Evolutionary conservation across 2,888 invertebrate species (phyloP), one percentile per base, ranked within the genome.

Genomic region (Drosophila neonasuta): DNA sequence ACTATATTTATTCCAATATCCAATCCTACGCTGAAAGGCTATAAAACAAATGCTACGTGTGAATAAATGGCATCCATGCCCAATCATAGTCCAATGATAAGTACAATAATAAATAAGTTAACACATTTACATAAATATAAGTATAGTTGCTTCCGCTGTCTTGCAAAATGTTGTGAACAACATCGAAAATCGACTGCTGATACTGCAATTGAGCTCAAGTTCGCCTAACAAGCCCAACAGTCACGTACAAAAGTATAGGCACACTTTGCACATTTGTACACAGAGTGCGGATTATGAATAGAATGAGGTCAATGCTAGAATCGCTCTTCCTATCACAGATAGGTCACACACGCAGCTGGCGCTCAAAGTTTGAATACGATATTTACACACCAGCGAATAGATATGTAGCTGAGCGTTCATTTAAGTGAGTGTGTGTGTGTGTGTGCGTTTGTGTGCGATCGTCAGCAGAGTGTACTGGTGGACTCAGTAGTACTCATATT

Each of bases 261-360:
- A 32, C 9, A 34, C 39, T 41, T 41, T 11, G 15, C n/a, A 48
- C 30, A 34, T n/a, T 5, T 24, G 15, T 41, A 9, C n/a, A 11
- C 0, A 13, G 13, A 36, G 39, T 6, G 44, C 9, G 29, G 42
- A 58, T 42, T 46, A 41, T 45, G 39, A 48, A 17, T 52, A 13
- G 65, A 65, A 63, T 60, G 32, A 20, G 54, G 74, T 74, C 75
- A 77, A 56, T 70, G 74, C 41, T 34, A 56, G 11, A 42, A 32
- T 17, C 54, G 36, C 44, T 13, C 15, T 30, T 8, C 42, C 51
- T 42, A 44, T n/a, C 45, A 17, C 17, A 36, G 7, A 49, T 34
- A 44, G 32, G 29, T 59, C 30, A 6, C 36, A 36, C 32, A 32
- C 3, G 32, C 32, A 32, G 32, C 32, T 32, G 9, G 10, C 3